Conservation (phyloP, 64 coral and sea anemone species). For the Actinia equina region DNA sequence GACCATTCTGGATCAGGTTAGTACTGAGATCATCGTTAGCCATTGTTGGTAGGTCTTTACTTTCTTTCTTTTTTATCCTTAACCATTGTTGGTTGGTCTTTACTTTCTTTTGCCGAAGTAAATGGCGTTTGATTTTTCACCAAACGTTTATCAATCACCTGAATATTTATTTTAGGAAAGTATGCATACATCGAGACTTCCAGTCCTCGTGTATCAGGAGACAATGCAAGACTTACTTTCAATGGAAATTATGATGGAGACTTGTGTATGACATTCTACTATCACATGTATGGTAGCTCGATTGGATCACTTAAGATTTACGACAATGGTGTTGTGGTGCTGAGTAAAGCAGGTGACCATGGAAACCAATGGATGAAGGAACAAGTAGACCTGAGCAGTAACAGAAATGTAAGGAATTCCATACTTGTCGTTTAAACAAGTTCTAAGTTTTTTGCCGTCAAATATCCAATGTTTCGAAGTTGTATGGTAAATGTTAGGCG, state of each 20-base stretch:
- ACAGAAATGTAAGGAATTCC: slow-evolving; percentile 12
- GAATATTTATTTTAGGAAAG: neutral
- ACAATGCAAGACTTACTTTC: slow-evolving; percentile 6
- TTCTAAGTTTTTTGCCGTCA: neutral
- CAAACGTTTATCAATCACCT: no score
- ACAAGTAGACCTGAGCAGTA: neutral
- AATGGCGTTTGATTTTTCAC: no score
- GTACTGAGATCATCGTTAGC: no score
- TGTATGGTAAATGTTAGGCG: no score
- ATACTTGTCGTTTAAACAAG: neutral
- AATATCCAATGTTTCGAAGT: neutral
- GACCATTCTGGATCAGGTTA: slow-evolving; percentile 1
- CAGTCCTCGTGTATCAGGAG: neutral
- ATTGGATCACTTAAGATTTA: neutral
- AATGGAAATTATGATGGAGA: neutral
- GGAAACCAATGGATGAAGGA: neutral
- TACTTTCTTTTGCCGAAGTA: no score
- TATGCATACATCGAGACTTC: slow-evolving; percentile 13
- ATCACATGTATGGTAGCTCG: slow-evolving; percentile 2
- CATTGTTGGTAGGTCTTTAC: no score
- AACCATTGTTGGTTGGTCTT: no score
- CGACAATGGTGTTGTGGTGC: neutral
- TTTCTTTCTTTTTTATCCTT: no score
- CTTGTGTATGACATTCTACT: no score
- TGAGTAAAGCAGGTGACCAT: neutral